Conservation (phyloP, 2,888 invertebrate species). For the Chrysotoxum bicinctum region DNA sequence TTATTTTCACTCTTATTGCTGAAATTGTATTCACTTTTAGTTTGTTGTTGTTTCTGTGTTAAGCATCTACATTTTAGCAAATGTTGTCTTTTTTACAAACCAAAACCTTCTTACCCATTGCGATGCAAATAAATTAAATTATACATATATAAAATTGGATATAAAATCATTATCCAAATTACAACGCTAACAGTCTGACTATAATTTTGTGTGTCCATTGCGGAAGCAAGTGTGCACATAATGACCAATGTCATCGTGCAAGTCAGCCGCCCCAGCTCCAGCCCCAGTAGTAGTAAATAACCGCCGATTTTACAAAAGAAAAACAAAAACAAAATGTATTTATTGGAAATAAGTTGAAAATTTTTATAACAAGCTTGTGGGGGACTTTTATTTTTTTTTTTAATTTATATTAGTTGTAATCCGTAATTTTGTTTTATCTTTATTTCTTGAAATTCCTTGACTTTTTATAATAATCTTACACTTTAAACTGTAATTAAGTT, state of each 20-base stretch:
- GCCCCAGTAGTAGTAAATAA: not conserved
- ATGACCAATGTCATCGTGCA: constrained; percentile 64
- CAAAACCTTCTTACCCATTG: no score
- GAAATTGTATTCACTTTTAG: no score
- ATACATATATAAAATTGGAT: no score
- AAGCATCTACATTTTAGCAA: no score
- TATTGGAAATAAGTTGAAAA: not conserved
- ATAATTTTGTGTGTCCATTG: constrained; percentile 45
- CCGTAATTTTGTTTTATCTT: not conserved
- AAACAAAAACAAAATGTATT: not conserved
- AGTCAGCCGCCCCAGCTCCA: constrained; percentile 9
- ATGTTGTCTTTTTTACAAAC: no score
- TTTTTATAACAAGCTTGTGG: not conserved
- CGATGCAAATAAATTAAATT: no score
- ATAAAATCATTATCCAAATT: not conserved
- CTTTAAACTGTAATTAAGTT: not conserved
- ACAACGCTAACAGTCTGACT: not conserved
- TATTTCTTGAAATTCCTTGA: not conserved
- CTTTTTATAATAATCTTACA: not conserved
- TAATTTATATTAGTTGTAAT: not conserved
- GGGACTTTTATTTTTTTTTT: not conserved
- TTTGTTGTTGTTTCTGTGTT: no score
- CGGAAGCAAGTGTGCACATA: constrained; percentile 60
- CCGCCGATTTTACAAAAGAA: not conserved
- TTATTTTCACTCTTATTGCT: no score